Base-by-base conservation (phyloP, 2,797 vertebrate species). In the Anolis apletophallus region DNA sequence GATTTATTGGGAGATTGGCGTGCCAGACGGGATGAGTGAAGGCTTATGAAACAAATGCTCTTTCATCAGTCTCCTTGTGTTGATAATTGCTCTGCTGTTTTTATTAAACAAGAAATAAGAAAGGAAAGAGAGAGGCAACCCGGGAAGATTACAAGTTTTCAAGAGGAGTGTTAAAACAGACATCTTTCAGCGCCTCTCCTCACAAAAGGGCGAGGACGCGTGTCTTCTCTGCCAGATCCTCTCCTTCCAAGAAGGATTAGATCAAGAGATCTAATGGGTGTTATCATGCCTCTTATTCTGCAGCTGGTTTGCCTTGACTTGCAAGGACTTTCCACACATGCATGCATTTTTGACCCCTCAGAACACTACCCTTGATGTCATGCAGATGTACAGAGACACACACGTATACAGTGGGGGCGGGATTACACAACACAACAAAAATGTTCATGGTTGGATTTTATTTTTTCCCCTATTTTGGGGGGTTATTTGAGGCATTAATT, bases 1-100 rank as follows among this genome's bases (percentile, higher is more conserved):
- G 91, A 91, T 90, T 93, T 89, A 87, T 67, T 89, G 84, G 90
- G 57, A 40, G 55, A 61, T 4, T 75, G 80, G 17, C 74, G 73
- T 21, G 29, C 29, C 76, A 23, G 69, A 57, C 55, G 5, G 77
- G 81, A 67, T 80, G 81, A 50, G 59, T 54, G 57, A 36, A 59
- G 67, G 40, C 17, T 67, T 72, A 23, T 12, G 34, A 23, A 50
- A 82, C 14, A 55, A 8, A 61, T 9, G 19, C 32, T 5, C 3
- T 81, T 77, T 64, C 50, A 8, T 17, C 21, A 72, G 29, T 73
- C 54, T 59, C n/a, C 36, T 40, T 32, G 50, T 40, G 21, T 36
- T 59, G 26, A 32, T 57, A 77, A 71, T 40, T 34, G 26, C 54
- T 16, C 21, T 64, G 29, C 32, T 23, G 59, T 67, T 5, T 32